phyloP scores from a whole-genome alignment of 2,113 vertebrate genomes.

The Vanacampus margaritifer region DNA sequence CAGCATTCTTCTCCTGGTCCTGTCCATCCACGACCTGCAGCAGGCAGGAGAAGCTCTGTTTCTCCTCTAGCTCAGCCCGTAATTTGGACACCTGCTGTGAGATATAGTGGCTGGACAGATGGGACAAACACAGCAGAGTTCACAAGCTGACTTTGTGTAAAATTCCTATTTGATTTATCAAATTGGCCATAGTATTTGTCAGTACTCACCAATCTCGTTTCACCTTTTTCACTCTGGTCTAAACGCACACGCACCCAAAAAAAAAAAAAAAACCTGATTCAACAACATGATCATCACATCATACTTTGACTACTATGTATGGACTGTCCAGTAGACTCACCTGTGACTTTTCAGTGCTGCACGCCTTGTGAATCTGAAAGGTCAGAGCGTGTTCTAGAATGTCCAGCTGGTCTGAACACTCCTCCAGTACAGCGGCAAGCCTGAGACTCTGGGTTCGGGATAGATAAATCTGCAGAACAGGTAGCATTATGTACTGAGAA shows the following conservation, averaged over 20 bases:
- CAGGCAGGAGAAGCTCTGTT: slow-evolving; percentile 33
- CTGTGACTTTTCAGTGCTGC: slow-evolving; percentile 2
- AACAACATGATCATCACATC: background rate
- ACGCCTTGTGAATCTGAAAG: slow-evolving; percentile 13
- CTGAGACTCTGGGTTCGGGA: slow-evolving; percentile 37
- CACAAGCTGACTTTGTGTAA: background rate
- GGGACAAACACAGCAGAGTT: background rate
- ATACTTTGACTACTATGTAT: too few species aligned
- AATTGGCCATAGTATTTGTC: background rate
- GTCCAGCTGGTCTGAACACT: slow-evolving; percentile 43
- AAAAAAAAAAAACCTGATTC: background rate
- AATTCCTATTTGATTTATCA: background rate
- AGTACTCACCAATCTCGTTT: slow-evolving; percentile 40
- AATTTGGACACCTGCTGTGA: slow-evolving; percentile 26
- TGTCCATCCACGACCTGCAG: slow-evolving; percentile 22
- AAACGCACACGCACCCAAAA: slow-evolving; percentile 5
- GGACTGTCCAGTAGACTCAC: slow-evolving; percentile 14
- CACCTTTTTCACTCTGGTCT: slow-evolving; percentile 31
- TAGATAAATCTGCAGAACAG: slow-evolving; percentile 29
- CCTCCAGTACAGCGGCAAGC: slow-evolving; percentile 39
- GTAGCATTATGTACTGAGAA: background rate
- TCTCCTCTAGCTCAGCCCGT: slow-evolving; percentile 35
- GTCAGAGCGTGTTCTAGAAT: slow-evolving; percentile 29
- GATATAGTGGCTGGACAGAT: slow-evolving; percentile 33
- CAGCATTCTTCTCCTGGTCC: slow-evolving; percentile 17